These are phyloP conservation scores for Panzeria rudis DNA, from an alignment of 2,888 invertebrate genomes.

Conservation along the genomic window DNA sequence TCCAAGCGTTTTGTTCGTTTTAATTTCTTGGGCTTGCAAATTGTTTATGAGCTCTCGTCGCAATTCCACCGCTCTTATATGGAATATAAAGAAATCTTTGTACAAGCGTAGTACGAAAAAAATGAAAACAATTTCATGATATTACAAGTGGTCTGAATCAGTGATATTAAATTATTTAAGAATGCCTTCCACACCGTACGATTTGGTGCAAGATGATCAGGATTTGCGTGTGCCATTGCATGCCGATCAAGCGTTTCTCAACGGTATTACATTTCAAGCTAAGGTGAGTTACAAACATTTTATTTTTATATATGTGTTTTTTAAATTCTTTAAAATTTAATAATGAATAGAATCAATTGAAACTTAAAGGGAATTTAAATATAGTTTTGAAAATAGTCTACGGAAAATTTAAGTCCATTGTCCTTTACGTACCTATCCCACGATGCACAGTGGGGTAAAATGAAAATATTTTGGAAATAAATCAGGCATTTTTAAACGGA, in stretches of 20 bases:
- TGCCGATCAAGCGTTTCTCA: conserved; percentile 96
- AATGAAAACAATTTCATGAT: conserved; percentile 84
- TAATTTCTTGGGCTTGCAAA: not conserved
- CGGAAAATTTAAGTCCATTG: too few relatives aligned
- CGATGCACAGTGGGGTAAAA: too few relatives aligned
- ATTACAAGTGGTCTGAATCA: conserved; percentile 84
- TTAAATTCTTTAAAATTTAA: too few relatives aligned
- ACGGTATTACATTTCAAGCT: conserved; percentile 98
- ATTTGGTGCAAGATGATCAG: conserved; percentile 97
- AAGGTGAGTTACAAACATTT: conserved; percentile 90
- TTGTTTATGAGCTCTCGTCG: conserved; percentile 70
- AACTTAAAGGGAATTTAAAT: too few relatives aligned
- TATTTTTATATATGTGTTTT: too few relatives aligned
- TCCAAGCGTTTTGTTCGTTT: not conserved
- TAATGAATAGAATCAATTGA: too few relatives aligned
- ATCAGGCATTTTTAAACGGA: too few relatives aligned
- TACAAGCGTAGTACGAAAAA: conserved; percentile 83
- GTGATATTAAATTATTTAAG: conserved; percentile 84
- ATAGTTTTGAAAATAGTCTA: too few relatives aligned
- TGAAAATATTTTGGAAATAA: too few relatives aligned
- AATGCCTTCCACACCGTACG: conserved; percentile 95
- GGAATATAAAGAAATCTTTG: conserved; percentile 82
- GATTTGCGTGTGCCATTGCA: conserved; percentile 98
- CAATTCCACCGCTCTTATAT: conserved; percentile 78
- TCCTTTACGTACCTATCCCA: too few relatives aligned